Evolutionary conservation across 2,888 invertebrate genomes (phyloP).

Genomic region (Drosophila vallismaia): DNA sequence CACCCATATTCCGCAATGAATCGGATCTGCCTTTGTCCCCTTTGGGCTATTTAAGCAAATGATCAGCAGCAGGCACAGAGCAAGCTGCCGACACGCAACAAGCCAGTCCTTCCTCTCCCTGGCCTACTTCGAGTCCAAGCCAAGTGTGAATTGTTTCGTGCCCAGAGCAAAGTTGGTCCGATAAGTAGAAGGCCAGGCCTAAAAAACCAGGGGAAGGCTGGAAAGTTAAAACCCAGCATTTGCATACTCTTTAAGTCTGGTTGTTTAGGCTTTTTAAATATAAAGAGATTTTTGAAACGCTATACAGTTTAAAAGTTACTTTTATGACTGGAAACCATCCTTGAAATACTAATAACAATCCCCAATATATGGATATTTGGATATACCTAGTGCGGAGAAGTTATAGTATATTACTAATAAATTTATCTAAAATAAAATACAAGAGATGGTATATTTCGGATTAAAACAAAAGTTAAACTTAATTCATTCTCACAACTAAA

Average conservation of each 20-base stretch:
- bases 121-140: slow-evolving; percentile 5
- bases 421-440: too few species aligned
- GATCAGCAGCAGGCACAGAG: slow-evolving; percentile 59
- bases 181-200: slow-evolving; percentile 69
- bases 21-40: slow-evolving; percentile 55
- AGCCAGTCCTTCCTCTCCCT: slow-evolving; percentile 8
- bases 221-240: not conserved
- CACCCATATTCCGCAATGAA: slow-evolving; percentile 61
- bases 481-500: too few species aligned
- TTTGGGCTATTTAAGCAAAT: slow-evolving; percentile 79
- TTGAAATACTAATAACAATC: too few species aligned
- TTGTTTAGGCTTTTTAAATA: too few species aligned
- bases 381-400: too few species aligned
- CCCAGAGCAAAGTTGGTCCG: slow-evolving; percentile 63
- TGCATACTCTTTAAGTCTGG: not conserved
- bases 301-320: too few species aligned
- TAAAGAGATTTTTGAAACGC: too few species aligned
- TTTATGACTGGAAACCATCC: too few species aligned
- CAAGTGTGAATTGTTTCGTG: slow-evolving; percentile 79
- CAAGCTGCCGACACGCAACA: slow-evolving; percentile 68
- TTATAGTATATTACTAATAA: too few species aligned
- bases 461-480: too few species aligned
- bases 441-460: too few species aligned
- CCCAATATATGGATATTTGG: too few species aligned
- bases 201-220: slow-evolving; percentile 8